Evolutionary conservation across 2,888 invertebrate genomes (phyloP).

Genomic region (Masnerella sp.): DNA sequence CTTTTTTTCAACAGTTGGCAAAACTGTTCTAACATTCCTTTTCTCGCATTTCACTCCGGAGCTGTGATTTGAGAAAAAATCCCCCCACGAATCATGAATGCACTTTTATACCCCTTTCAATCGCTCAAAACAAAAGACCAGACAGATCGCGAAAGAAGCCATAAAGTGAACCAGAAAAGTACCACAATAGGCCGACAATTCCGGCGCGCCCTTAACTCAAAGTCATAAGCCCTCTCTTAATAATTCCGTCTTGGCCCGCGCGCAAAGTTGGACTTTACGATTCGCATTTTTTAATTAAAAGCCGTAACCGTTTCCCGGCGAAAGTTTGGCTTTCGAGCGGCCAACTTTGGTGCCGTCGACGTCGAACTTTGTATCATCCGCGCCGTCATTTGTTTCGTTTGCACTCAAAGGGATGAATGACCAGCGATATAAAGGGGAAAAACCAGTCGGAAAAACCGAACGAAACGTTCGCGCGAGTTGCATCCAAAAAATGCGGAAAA

Average conservation of each 20-base stretch:
- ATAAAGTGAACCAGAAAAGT: constrained; percentile 9
- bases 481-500: too few species aligned
- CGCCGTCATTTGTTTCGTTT: constrained; percentile 42
- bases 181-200: constrained; percentile 17
- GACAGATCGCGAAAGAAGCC: not conserved
- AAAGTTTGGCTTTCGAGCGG: constrained; percentile 34
- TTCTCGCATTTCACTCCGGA: too few species aligned
- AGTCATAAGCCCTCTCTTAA: constrained; percentile 26
- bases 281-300: constrained; percentile 44
- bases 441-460: too few species aligned
- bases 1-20: too few species aligned
- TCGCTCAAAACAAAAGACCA: not conserved
- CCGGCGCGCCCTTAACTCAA: constrained; percentile 1
- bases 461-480: too few species aligned
- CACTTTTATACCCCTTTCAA: too few species aligned
- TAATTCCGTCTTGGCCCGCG: constrained; percentile 13
- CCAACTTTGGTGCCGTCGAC: constrained; percentile 17
- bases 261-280: constrained; percentile 9
- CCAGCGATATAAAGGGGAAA: constrained; percentile 13
- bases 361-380: constrained; percentile 39
- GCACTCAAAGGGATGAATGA: constrained; percentile 40
- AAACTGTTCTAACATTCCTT: too few species aligned
- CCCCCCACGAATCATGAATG: too few species aligned
- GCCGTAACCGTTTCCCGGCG: constrained; percentile 29
- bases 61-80: too few species aligned